A percentile compares a stretch with the other conserved stretches of the same genome.
These are phyloP conservation scores for Hirtodrosophila alboralis DNA, from an alignment of 2,888 invertebrate genomes.

Conservation along the genomic window DNA sequence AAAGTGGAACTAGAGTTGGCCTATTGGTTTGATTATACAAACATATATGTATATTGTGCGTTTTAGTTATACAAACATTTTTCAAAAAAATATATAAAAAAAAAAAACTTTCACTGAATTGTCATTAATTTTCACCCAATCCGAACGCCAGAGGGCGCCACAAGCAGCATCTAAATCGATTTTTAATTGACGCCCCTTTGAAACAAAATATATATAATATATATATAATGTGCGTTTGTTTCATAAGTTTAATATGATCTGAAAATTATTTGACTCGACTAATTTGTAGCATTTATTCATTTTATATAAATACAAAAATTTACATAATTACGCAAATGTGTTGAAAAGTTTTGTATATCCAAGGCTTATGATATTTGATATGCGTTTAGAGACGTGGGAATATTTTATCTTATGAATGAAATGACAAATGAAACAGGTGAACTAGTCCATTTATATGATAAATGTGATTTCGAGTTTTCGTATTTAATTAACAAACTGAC, in stretches of 20 bases:
- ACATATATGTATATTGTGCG: constrained; percentile 35
- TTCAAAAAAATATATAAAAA: too few species aligned
- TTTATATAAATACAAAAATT: constrained; percentile 38
- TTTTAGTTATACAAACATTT: constrained; percentile 43
- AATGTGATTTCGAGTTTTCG: constrained; percentile 22
- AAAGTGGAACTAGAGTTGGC: constrained; percentile 1
- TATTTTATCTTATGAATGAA: constrained; percentile 31
- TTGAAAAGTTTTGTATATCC: constrained; percentile 42
- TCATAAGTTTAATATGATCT: constrained; percentile 55
- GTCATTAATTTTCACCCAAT: constrained; percentile 69
- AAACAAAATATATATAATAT: constrained; percentile 35
- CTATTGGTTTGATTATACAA: constrained; percentile 48
- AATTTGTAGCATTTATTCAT: constrained; percentile 67
- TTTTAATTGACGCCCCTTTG: constrained; percentile 68
- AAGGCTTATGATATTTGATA: constrained; percentile 53
- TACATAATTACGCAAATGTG: constrained; percentile 70
- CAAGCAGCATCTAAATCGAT: constrained; percentile 65
- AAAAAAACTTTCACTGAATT: constrained; percentile 73
- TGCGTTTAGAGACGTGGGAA: constrained; percentile 45
- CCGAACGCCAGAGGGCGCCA: constrained; percentile 36
- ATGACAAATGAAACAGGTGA: constrained; percentile 28
- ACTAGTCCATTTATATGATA: constrained; percentile 6
- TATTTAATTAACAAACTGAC: constrained; percentile 30
- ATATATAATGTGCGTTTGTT: constrained; percentile 29
- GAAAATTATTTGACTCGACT: constrained; percentile 53